A percentile compares a stretch with the other conserved stretches of the same genome.
Evolutionary conservation across 2,797 vertebrate species (phyloP).

Genomic region (Trichosurus vulpecula): DNA sequence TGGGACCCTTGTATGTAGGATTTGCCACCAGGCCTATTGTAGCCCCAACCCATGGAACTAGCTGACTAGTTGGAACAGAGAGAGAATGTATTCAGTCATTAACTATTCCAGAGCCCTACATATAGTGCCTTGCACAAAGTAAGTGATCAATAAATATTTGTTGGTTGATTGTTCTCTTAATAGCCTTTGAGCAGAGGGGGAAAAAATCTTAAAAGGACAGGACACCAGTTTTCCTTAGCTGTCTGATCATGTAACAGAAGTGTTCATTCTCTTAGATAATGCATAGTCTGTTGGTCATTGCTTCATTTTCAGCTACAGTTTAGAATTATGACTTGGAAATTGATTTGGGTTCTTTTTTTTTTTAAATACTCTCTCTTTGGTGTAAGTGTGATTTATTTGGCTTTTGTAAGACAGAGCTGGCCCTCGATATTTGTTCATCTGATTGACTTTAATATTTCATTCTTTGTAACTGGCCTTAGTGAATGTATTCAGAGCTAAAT

Average conservation of each 20-base stretch:
- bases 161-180: not conserved
- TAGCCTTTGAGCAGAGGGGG: not conserved
- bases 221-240: not conserved
- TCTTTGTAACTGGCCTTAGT: not conserved
- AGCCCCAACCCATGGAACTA: not conserved
- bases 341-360: not conserved
- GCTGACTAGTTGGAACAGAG: not conserved
- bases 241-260: not conserved
- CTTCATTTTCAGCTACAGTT: not conserved
- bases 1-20: not conserved
- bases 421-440: not conserved
- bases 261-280: not conserved
- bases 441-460: not conserved
- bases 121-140: not conserved
- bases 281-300: not conserved
- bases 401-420: not conserved
- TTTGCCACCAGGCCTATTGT: not conserved
- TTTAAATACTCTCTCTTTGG: not conserved
- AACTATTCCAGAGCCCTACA: not conserved
- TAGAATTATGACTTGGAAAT: not conserved
- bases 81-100: not conserved
- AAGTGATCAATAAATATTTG: not conserved
- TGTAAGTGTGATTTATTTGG: not conserved
- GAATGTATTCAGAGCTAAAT: not conserved
- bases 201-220: not conserved